phyloP scores from a whole-genome alignment of 1,140 invertebrate species.

The Brachionus paranguensis region DNA sequence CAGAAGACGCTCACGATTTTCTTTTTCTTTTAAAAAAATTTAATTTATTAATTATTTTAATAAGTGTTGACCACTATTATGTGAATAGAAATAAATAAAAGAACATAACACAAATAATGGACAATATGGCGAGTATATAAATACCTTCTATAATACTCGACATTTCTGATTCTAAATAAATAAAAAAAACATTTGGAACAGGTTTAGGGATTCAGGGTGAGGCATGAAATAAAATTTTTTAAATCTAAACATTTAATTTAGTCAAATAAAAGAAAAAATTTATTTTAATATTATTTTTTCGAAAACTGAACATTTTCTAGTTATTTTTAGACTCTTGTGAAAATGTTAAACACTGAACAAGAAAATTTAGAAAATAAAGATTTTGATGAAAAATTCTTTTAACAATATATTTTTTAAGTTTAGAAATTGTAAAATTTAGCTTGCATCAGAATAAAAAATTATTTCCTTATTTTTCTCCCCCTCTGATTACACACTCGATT shows the following conservation, averaged over 20 bases:
- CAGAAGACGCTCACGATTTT: slow-evolving; percentile 23
- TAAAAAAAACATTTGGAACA: neutral
- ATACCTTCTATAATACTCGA: neutral
- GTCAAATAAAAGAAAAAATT: neutral
- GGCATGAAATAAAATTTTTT: neutral
- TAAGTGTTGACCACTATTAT: no score
- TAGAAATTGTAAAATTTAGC: neutral
- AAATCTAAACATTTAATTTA: neutral
- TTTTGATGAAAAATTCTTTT: no score
- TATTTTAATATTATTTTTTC: neutral
- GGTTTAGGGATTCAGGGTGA: neutral
- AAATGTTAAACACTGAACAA: neutral
- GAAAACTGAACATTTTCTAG: neutral
- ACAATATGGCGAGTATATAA: neutral
- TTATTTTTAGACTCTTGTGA: neutral
- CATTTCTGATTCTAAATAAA: neutral
- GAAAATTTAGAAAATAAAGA: no score
- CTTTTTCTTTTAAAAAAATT: slow-evolving; percentile 20
- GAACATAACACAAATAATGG: neutral
- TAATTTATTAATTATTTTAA: no score
- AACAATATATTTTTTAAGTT: neutral
- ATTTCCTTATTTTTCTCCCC: neutral
- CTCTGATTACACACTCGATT: neutral
- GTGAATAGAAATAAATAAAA: no score
- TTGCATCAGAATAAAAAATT: neutral